These are phyloP conservation scores for Sycophaga agraensis DNA, from an alignment of 1,140 invertebrate genomes.

Conservation along the genomic window DNA sequence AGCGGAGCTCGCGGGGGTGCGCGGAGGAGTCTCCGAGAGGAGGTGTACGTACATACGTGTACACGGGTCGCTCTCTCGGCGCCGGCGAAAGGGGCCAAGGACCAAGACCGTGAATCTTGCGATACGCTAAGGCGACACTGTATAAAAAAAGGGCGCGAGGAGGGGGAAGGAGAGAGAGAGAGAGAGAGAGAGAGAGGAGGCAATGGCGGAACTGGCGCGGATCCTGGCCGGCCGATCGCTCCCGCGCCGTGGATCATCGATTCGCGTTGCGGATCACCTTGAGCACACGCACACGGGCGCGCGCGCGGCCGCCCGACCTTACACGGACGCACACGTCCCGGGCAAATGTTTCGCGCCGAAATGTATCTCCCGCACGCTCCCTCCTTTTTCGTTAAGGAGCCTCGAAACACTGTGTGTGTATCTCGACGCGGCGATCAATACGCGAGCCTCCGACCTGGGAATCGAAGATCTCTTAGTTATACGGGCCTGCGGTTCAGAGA, in stretches of 20 bases:
- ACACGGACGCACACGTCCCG: background rate
- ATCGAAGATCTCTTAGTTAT: too few relatives aligned
- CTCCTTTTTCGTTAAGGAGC: too few relatives aligned
- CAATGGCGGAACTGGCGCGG: background rate
- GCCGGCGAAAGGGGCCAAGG: background rate
- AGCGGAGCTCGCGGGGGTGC: too few relatives aligned
- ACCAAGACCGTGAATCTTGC: conserved; percentile 7
- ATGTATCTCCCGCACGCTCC: too few relatives aligned
- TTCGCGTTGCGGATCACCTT: conserved; percentile 14
- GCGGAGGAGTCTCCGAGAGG: too few relatives aligned
- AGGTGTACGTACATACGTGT: too few relatives aligned
- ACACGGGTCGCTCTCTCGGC: too few relatives aligned
- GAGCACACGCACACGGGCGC: background rate
- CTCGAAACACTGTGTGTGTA: too few relatives aligned
- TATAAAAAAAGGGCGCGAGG: background rate
- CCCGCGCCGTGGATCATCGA: background rate
- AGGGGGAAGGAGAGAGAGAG: background rate
- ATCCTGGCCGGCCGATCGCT: background rate
- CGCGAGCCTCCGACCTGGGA: too few relatives aligned
- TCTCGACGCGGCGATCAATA: too few relatives aligned
- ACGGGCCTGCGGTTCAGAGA: too few relatives aligned
- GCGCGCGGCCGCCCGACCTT: background rate
- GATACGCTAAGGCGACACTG: background rate
- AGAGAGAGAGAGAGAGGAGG: background rate
- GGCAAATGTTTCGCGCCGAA: conserved; percentile 4